These are phyloP conservation scores for Lamellibrachia columna DNA, from an alignment of 2,888 invertebrate species.

Conservation along the genomic window DNA sequence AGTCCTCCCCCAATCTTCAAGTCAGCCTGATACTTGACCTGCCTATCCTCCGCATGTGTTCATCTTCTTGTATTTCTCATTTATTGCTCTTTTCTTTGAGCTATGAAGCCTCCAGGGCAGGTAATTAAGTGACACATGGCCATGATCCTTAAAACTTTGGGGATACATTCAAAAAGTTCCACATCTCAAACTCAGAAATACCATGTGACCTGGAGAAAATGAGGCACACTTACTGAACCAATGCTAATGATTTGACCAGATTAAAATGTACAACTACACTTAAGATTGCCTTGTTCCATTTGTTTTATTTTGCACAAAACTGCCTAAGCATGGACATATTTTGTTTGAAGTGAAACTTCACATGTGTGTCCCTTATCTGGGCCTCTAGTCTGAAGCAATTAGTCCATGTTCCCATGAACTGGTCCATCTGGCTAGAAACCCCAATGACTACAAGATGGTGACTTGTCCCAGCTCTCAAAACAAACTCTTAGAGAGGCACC, in stretches of 20 bases:
- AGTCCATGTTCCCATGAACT: background rate
- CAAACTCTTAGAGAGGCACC: background rate
- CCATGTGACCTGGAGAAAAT: no score
- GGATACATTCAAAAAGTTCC: background rate
- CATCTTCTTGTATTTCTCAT: background rate
- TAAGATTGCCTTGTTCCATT: background rate
- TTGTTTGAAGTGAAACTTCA: background rate
- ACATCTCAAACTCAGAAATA: background rate
- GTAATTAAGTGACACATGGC: background rate
- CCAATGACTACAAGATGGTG: background rate
- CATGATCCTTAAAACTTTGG: background rate
- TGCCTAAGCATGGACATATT: background rate
- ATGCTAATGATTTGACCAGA: no score
- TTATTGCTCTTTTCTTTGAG: background rate
- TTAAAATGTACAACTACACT: no score
- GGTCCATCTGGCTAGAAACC: background rate
- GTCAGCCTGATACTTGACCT: background rate
- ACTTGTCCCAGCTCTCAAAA: slow-evolving; percentile 5
- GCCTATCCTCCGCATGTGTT: background rate
- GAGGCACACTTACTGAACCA: no score
- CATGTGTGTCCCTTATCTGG: background rate
- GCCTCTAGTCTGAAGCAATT: background rate
- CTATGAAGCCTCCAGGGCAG: background rate
- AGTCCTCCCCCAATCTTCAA: background rate
- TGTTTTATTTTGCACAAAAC: background rate